Evolutionary conservation across 1,140 invertebrate species (phyloP), one percentile per base, ranked within the genome.

Genomic region (Drosophila lini): DNA sequence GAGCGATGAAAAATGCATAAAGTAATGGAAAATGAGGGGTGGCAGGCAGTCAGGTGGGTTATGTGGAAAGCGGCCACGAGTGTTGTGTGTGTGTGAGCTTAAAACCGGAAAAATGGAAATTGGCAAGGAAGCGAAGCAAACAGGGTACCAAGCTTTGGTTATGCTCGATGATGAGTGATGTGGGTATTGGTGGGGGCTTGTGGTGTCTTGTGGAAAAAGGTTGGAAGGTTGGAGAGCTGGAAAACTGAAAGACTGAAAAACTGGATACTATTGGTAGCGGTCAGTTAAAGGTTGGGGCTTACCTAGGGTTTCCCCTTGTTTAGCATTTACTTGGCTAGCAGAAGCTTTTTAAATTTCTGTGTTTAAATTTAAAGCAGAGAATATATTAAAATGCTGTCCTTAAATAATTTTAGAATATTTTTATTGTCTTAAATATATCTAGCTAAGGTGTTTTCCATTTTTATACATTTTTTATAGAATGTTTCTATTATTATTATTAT

Each of bases 81-180:
- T 57, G 63, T 65, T 65, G 42, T 42, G 74, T 61, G 31, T 52
- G 32, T 61, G 45, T 47, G 48, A 61, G 74, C 82, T 86, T 85
- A 79, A 85, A 85, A 79, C 82, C 82, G 82, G 82, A 86, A 85
- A 85, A 85, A 80, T 85, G 82, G 82, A 86, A 85, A 86, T 81
- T 85, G 82, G 79, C 83, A 79, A 84, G 74, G 78, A 81, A 85
- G 69, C 78, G 74, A 85, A 76, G 77, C 81, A 84, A 74, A 65
- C 81, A 67, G 73, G 61, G 62, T 45, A 63, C 73, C 73, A 64
- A 80, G 81, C 77, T 77, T 38, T 55, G 7, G 34, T 19, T 38
- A 38, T 25, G 68, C 59, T 55, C 80, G 70, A 64, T 57, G 70
- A 28, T 53, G 44, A 60, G 31, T 41, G 36, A 42, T 40, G 62